Evolutionary conservation across 2,888 invertebrate species (phyloP).

Genomic region (Clitarchus hookeri): DNA sequence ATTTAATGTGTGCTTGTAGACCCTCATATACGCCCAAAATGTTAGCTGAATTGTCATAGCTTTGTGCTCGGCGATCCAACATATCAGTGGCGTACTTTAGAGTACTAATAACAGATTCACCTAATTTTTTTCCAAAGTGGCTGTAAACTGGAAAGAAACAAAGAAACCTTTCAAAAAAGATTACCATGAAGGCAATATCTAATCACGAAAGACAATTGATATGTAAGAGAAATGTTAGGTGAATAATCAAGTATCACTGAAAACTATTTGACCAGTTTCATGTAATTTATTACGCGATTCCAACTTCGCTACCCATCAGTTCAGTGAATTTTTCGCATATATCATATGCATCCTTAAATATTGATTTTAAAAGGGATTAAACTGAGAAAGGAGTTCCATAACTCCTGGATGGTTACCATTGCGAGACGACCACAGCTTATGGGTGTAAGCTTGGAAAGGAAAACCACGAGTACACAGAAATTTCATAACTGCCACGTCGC

Average conservation of each 20-base stretch:
- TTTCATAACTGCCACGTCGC: not conserved
- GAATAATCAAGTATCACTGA: not conserved
- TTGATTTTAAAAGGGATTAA: not conserved
- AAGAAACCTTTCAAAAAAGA: not conserved
- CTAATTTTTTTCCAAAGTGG: not conserved
- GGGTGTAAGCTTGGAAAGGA: not conserved
- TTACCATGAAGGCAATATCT: conserved; percentile 3
- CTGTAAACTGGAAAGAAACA: conserved; percentile 20
- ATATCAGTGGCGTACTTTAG: not conserved
- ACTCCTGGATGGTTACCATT: not conserved
- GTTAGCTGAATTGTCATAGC: not conserved
- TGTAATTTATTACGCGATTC: not conserved
- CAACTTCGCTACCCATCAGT: not conserved
- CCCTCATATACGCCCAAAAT: not conserved
- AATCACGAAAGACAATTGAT: not conserved
- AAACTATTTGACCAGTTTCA: conserved; percentile 10
- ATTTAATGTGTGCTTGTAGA: conserved; percentile 22
- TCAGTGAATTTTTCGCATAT: conserved; percentile 3
- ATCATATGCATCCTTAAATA: not conserved
- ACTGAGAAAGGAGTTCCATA: not conserved
- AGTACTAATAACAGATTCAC: not conserved
- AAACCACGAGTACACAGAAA: not conserved
- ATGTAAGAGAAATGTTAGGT: not conserved
- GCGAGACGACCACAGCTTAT: not conserved
- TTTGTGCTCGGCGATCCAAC: not conserved